Base-by-base conservation (phyloP, 2,797 vertebrate species). In the Lacerta agilis region DNA sequence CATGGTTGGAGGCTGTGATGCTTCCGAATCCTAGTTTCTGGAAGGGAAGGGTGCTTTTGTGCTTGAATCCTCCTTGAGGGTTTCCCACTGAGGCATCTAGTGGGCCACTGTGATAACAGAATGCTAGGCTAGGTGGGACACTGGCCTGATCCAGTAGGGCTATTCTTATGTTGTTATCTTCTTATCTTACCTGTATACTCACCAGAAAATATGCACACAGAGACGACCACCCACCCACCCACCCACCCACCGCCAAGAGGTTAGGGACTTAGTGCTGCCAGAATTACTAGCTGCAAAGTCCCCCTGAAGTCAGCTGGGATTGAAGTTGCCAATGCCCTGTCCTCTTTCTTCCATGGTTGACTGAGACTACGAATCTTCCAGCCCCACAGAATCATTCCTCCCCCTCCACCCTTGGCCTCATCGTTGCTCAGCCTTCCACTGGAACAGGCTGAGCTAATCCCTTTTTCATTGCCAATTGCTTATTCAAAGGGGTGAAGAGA, bases 391-490 rank as follows among this genome's bases (percentile, higher is more conserved):
- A 29, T 1, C 20, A 5, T 5, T 33, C 45, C 49, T 11, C 81
- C 77, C 8, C 77, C 72, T 73, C 33, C 49, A 55, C 6, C 33
- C 72, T 8, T 8, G 72, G 33, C 72, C 20, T 25, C 23, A 18
- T 23, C 66, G 4, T 17, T 45, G 5, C 79, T 67, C 72, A 41
- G 82, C 86, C 87, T 94, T 91, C 81, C 72, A 89, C 58, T 0
- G 27, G 41, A 8, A 10, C 77, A 49, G 0, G 33, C 45, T 83
- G 84, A 85, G 88, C 86, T 45, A 83, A 69, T 92, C 82, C 1
- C 0, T 90, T 88, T 87, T 86, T 91, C 49, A 73, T 27, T 87
- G 49, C 25, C 84, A 72, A 89, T 87, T 61, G 72, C 91, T 93
- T 89, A n/a, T 86, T 89, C 82, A 91, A 29, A 33, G 27, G 27